Evolutionary conservation across 2,888 invertebrate genomes (phyloP), one percentile per base, ranked within the genome.

Genomic region (Timema cristinae): DNA sequence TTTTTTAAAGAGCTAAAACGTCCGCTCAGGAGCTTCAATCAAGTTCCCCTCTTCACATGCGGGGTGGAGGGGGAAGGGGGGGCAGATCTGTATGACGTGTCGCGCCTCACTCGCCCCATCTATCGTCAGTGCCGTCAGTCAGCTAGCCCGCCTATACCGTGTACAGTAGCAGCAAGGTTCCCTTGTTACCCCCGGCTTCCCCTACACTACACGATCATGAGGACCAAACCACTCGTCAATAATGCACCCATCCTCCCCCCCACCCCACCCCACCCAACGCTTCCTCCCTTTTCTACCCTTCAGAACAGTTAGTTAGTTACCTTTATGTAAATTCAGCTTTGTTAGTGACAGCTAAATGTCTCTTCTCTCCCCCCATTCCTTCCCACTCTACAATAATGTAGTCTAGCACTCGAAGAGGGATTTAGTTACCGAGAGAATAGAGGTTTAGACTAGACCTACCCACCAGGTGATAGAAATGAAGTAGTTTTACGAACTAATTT

Each of bases 281-380:
- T 72, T 72, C 68, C 72, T 71, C 70, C 70, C 48, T n/a, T 32
- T 59, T 48, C 56, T 50, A 54, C 54, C 61, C 68, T 69, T 59
- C 68, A 51, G 66, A 71, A 69, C 71, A 72, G 72, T 74, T 74
- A 72, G 72, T 74, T 74, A 72, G 74, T 74, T 74, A 74, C 74
- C 72, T 71, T 74, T 74, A 74, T 74, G 74, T 72, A 74, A 72
- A 74, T 74, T 72, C 74, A 71, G 72, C 74, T 71, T 67, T 71
- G 72, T 69, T 72, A 67, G 51, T 72, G 74, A 74, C 71, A 70
- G 71, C 72, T 74, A 74, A 74, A 74, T 74, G 74, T 72, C 72
- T 69, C 71, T 68, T 67, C 66, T 16, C 59, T 7, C 69, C 50
- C 47, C 49, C 72, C 11, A 10, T 68, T 67, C 71, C 66, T 54